Conservation (phyloP, 2,113 vertebrate species). For the Campylomormyrus numenius region DNA sequence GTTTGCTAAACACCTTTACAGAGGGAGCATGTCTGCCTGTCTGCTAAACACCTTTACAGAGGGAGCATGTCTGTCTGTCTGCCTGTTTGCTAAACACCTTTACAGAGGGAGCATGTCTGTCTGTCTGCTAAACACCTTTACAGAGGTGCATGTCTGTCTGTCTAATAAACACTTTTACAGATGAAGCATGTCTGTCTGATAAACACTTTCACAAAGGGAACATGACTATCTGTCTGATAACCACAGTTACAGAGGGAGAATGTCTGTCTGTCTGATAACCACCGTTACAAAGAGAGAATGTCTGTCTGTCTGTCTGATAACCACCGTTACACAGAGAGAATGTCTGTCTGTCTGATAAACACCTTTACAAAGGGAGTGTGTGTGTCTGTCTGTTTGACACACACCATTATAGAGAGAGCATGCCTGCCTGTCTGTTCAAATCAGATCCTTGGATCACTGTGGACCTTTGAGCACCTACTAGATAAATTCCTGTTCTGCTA, state of each 20-base stretch:
- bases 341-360: not conserved
- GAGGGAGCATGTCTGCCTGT: too few relatives aligned
- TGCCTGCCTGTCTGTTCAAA: slow-evolving; percentile 54
- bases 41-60: not conserved
- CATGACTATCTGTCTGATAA: too few relatives aligned
- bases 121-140: too few relatives aligned
- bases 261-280: not conserved
- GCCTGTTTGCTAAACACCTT: too few relatives aligned
- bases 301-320: not conserved
- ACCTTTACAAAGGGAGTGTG: not conserved
- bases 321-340: not conserved
- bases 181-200: too few relatives aligned
- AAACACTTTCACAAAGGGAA: too few relatives aligned
- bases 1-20: too few relatives aligned
- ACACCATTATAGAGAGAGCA: not conserved
- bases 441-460: slow-evolving; percentile 84
- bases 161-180: too few relatives aligned
- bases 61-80: not conserved
- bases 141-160: too few relatives aligned
- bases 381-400: not conserved
- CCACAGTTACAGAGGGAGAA: not conserved
- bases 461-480: slow-evolving; percentile 77
- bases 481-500: slow-evolving; percentile 84
- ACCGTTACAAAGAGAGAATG: not conserved
- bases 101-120: too few relatives aligned